These are phyloP conservation scores for Collichthys lucidus DNA, from an alignment of 2,113 vertebrate genomes.

Conservation along the genomic window DNA sequence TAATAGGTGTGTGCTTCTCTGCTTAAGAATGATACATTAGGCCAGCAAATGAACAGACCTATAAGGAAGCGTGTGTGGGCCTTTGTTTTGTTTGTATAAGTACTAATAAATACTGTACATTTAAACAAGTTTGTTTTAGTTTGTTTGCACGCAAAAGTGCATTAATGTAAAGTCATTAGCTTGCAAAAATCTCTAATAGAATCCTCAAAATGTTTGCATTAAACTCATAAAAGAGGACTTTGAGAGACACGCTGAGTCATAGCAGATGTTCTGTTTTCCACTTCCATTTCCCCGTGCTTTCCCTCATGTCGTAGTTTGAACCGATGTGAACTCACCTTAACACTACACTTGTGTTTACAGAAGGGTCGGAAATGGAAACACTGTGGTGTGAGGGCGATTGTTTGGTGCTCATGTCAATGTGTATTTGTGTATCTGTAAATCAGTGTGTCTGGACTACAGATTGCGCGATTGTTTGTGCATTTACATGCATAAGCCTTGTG, in stretches of 20 bases:
- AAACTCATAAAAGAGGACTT: not conserved
- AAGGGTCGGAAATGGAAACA: constrained; percentile 25
- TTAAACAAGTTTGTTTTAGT: not conserved
- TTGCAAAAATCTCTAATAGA: not conserved
- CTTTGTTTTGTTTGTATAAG: not conserved
- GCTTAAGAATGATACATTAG: not conserved
- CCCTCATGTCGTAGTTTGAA: not conserved
- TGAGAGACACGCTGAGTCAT: not conserved
- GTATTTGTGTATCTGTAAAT: not conserved
- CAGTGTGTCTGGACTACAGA: not conserved
- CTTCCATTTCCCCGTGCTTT: not conserved
- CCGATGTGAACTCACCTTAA: constrained; percentile 11
- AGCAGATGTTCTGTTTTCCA: constrained; percentile 22
- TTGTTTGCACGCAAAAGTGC: not conserved
- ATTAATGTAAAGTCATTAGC: not conserved
- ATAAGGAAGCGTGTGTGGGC: not conserved
- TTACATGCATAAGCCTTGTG: not conserved
- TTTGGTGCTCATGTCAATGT: not conserved
- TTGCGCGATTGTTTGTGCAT: not conserved
- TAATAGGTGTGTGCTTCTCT: not conserved
- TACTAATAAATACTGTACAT: not conserved
- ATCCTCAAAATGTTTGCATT: constrained; percentile 10
- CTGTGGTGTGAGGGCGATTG: not conserved
- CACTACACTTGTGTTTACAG: constrained; percentile 19
- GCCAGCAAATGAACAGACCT: not conserved